These are phyloP conservation scores for Pseudopleuronectes americanus DNA, from an alignment of 2,797 vertebrate genomes.

Conservation along the genomic window DNA sequence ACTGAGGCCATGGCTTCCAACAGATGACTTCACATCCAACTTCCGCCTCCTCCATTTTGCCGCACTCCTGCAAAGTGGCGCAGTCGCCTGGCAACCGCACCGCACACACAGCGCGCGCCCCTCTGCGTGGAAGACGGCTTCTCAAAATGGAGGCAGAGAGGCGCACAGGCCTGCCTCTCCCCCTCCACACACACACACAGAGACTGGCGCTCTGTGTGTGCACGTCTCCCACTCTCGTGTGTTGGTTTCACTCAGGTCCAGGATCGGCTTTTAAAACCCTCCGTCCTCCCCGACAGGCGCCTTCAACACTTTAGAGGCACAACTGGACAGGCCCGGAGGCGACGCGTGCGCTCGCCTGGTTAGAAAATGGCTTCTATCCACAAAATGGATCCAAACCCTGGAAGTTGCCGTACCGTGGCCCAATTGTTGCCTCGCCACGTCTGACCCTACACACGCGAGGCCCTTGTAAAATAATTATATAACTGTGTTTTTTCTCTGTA, in stretches of 20 bases:
- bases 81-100: constrained; percentile 41
- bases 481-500: too few species aligned
- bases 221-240: background rate
- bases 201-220: background rate
- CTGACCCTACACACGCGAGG: background rate
- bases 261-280: background rate
- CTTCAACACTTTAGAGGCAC: background rate
- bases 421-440: background rate
- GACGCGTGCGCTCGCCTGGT: constrained; percentile 31
- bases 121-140: constrained; percentile 28
- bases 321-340: constrained; percentile 2
- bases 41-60: background rate
- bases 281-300: background rate
- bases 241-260: background rate
- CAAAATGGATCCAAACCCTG: constrained; percentile 65
- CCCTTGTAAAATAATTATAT: too few species aligned
- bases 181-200: background rate
- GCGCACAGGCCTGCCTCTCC: constrained; percentile 29
- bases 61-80: constrained; percentile 23
- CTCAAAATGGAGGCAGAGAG: constrained; percentile 71
- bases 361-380: constrained; percentile 68
- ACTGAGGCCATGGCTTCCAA: constrained; percentile 3
- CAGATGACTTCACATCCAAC: background rate
- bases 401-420: background rate
- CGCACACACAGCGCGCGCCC: constrained; percentile 23